Conservation (phyloP, 2,113 vertebrate species). For the Caretta caretta region DNA sequence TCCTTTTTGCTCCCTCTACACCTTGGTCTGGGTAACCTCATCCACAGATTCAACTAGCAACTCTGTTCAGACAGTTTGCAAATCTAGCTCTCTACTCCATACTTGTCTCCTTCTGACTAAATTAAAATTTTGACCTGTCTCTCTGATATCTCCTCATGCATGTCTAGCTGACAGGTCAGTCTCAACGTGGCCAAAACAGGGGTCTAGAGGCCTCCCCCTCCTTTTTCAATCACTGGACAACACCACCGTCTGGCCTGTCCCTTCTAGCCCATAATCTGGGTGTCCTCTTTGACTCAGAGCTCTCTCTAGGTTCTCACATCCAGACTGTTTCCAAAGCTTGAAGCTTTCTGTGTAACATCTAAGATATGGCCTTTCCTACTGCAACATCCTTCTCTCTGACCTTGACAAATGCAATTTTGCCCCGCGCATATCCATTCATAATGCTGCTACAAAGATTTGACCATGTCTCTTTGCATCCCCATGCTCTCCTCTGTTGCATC, state of each 20-base stretch:
- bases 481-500: neutral
- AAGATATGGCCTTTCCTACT: neutral
- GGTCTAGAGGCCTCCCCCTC: too few relatives aligned
- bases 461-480: neutral
- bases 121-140: too few relatives aligned
- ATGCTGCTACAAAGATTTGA: neutral
- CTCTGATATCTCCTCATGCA: too few relatives aligned
- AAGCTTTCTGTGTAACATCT: neutral
- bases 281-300: neutral
- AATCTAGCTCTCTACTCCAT: too few relatives aligned
- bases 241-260: neutral
- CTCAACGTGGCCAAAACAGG: too few relatives aligned
- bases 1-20: too few relatives aligned
- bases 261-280: neutral
- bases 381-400: neutral
- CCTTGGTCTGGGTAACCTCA: too few relatives aligned
- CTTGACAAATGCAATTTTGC: neutral
- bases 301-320: neutral
- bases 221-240: neutral
- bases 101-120: too few relatives aligned
- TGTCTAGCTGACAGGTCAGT: too few relatives aligned
- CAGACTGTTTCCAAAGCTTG: neutral
- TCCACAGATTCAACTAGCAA: too few relatives aligned
- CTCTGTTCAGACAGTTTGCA: too few relatives aligned
- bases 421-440: neutral